These are phyloP conservation scores for Tenebrosternarchus preto DNA, from an alignment of 2,113 vertebrate species.

Conservation along the genomic window DNA sequence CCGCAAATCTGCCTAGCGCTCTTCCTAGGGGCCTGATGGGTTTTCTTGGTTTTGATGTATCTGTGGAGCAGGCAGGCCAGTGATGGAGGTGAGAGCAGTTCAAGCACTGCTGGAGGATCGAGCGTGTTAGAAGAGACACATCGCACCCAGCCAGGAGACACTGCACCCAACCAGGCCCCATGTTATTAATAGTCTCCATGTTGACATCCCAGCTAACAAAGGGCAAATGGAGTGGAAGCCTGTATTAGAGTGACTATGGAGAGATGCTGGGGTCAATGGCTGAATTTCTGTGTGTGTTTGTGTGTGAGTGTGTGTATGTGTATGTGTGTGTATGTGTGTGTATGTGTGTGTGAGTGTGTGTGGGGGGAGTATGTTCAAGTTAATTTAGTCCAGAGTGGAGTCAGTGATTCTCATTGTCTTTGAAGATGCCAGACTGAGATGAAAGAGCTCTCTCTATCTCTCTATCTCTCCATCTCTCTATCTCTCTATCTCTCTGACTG, in stretches of 20 bases:
- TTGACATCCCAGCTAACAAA: constrained; percentile 54
- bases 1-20: constrained; percentile 28
- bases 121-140: constrained; percentile 6
- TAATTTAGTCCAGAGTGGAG: constrained; percentile 59
- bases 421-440: constrained; percentile 71
- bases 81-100: constrained; percentile 53
- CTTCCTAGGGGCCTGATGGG: constrained; percentile 51
- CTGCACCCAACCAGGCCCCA: constrained; percentile 42
- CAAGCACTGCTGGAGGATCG: constrained; percentile 17
- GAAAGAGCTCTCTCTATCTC: constrained; percentile 69
- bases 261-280: constrained; percentile 37
- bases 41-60: constrained; percentile 47
- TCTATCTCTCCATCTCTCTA: constrained; percentile 65
- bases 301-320: constrained; percentile 31
- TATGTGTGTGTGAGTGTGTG: constrained; percentile 18
- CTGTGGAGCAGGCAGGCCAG: constrained; percentile 42
- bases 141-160: too few relatives aligned
- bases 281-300: constrained; percentile 31
- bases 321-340: constrained; percentile 26
- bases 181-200: constrained; percentile 57
- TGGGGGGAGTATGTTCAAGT: constrained; percentile 34
- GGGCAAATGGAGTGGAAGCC: constrained; percentile 43
- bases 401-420: constrained; percentile 71
- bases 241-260: constrained; percentile 47
- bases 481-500: constrained; percentile 61